Evolutionary conservation across 2,888 invertebrate species (phyloP).

Genomic region (Panorpa germanica): DNA sequence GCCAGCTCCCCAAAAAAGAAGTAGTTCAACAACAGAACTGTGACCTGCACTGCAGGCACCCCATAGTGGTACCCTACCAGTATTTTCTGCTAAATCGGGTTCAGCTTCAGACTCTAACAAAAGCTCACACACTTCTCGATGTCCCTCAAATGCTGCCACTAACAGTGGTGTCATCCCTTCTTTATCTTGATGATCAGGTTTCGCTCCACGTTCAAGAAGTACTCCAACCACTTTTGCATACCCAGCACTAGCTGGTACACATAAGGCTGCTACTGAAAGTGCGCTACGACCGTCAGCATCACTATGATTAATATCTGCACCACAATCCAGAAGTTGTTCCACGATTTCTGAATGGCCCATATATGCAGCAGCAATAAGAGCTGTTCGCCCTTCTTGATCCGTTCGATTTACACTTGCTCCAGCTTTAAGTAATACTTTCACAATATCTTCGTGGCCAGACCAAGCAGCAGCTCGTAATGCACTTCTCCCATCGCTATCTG

Average conservation of each 20-base stretch:
- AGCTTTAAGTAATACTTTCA: slow-evolving; percentile 51
- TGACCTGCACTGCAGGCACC: slow-evolving; percentile 89
- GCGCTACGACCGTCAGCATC: slow-evolving; percentile 81
- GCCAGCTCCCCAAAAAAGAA: slow-evolving; percentile 90
- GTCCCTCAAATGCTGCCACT: slow-evolving; percentile 83
- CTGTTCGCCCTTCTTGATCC: slow-evolving; percentile 81
- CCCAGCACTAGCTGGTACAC: slow-evolving; percentile 60
- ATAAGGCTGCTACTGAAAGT: slow-evolving; percentile 70
- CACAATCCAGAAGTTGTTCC: slow-evolving; percentile 58
- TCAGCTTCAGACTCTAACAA: slow-evolving; percentile 84
- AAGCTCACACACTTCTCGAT: slow-evolving; percentile 80
- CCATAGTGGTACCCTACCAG: slow-evolving; percentile 74
- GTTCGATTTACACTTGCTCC: slow-evolving; percentile 65
- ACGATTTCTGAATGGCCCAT: slow-evolving; percentile 93
- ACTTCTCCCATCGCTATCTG: slow-evolving; percentile 75
- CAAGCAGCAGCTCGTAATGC: slow-evolving; percentile 82
- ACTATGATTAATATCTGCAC: slow-evolving; percentile 68
- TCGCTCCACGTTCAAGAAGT: slow-evolving; percentile 63
- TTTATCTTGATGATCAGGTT: slow-evolving; percentile 64
- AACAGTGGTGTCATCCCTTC: slow-evolving; percentile 76
- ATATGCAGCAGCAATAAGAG: slow-evolving; percentile 86
- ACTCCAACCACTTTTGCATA: slow-evolving; percentile 45
- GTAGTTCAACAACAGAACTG: slow-evolving; percentile 61
- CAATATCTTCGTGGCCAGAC: slow-evolving; percentile 82
- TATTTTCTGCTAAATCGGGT: slow-evolving; percentile 67